Base-by-base conservation (phyloP, 2,113 vertebrate species). In the Corydoras maculifer region DNA sequence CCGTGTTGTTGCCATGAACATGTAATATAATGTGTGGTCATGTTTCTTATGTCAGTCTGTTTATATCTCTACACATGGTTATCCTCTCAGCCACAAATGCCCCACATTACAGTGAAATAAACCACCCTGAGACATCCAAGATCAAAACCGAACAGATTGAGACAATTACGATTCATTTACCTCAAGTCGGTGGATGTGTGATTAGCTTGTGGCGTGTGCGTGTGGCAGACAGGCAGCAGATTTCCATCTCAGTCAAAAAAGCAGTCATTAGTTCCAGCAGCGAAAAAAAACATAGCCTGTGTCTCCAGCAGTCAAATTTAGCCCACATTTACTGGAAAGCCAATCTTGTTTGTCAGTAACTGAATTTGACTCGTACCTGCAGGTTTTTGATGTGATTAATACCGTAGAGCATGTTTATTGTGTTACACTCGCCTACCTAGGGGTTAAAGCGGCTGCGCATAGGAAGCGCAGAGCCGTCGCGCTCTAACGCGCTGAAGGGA, bases 191-290 rank as follows among this genome's bases (percentile, higher is more conserved):
- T 48, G 64, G 32, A 15, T 58, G 77, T 72, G 51, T 71, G 53
- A 43, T 50, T 78, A 51, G 59, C 59, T 51, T 30, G 69, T 75
- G 77, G 54, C 60, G 9, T 69, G 73, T 78, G 77, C 69, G 63
- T 78, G 73, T 78, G 77, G 72, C 69, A 70, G 70, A 59, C 66
- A 48, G 73, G 50, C 73, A 69, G 73, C 58, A 58, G 73, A 75
- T 75, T 49, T 25, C 48, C 68, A 78, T 78, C 77, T 69, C 30
- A 62, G 25, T 58, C 55, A 64, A 75, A 55, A 73, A 75, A 58
- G 35, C 50, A 15, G 61, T 18, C 77, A 78, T 78, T 75, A 75
- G 73, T 78, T 72, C 61, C 73, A 78, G 77, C 65, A 65, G 57
- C 58, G 11, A 69, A 60, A 75, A 29, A 69, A 62, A 75, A 30